Percentiles rank a stretch among this genome's conserved stretches.
phyloP scores from a whole-genome alignment of 2,113 vertebrate genomes.

The Hippocampus zosterae region DNA sequence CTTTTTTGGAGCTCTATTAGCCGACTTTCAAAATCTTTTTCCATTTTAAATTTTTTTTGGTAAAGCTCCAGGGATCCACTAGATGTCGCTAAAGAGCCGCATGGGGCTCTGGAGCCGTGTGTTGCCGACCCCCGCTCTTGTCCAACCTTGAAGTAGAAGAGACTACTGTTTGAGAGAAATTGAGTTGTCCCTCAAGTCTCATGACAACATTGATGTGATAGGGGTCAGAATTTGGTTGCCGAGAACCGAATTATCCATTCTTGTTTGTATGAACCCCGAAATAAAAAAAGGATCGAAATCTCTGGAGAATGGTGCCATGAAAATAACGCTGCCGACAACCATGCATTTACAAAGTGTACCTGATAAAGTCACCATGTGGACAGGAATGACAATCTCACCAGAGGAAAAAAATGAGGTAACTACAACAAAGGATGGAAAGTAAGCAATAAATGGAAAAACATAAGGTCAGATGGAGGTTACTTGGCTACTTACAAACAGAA shows the following conservation, averaged over 20 bases:
- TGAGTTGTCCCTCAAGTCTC: background rate
- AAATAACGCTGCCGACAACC: background rate
- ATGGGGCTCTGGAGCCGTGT: too few relatives aligned
- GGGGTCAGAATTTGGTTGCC: background rate
- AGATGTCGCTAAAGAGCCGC: too few relatives aligned
- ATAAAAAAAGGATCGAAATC: background rate
- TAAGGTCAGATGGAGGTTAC: constrained; percentile 51
- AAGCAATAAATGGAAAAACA: constrained; percentile 29
- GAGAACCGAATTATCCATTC: background rate
- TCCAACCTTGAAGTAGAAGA: background rate
- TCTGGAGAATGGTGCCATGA: background rate
- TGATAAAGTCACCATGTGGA: constrained; percentile 4
- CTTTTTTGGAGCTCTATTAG: too few relatives aligned
- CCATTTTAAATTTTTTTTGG: too few relatives aligned
- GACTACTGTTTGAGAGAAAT: background rate
- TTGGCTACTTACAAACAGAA: constrained; percentile 94
- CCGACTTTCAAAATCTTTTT: too few relatives aligned
- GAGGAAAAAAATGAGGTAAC: background rate
- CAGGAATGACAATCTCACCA: constrained; percentile 22
- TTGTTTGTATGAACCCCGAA: background rate
- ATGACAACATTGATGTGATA: background rate
- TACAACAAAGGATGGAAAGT: background rate
- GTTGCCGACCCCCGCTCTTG: background rate
- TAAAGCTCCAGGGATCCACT: too few relatives aligned
- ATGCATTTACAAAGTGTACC: background rate